Evolutionary conservation across 1,140 invertebrate genomes (phyloP), one percentile per base, ranked within the genome.

Genomic region (Thrips palmi): DNA sequence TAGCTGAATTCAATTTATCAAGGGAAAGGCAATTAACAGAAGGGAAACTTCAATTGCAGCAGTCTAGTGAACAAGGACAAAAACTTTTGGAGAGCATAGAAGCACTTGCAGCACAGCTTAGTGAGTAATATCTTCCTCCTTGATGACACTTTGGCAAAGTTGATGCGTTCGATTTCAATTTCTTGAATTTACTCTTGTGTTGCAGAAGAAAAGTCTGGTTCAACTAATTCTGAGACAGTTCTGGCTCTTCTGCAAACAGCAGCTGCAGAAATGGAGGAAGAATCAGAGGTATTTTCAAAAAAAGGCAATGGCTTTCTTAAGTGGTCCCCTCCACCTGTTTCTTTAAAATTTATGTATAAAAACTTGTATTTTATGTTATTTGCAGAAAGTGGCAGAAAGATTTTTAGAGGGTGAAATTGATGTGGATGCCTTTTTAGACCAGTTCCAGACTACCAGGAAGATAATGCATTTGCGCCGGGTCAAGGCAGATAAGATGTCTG

Each of bases 1-100:
- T 86, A 34, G 85, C 87, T 2, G 86, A 93, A 54, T 78, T 69
- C 46, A 94, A 92, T 56, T 63, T 94, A 15, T 65, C 71, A 11
- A 74, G 74, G 50, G 80, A 91, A 58, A 80, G 84, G 23, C 65
- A 74, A 49, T 58, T 91, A n/a, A 65, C 73, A 28, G 71, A 79
- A 46, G 60, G 71, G 1, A 75, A 82, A 54, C 63, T 71, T 45
- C 59, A 62, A 22, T 52, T 92, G 3, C 66, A 67, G 42, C 65
- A 77, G 33, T 57, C 76, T 3, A 77, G 75, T 32, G 71, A 77
- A 50, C 58, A 67, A 45, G 77, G 76, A 25, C 69, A 71, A 49
- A 56, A 64, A 27, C 52, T 83, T 4, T 77, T 76, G 42, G 60
- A 60, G 20, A 63, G 60, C 11, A 65, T 87, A 17, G 72, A 80